These are phyloP conservation scores for Trichopoda pennipes DNA, from an alignment of 2,888 invertebrate genomes.

Conservation along the genomic window DNA sequence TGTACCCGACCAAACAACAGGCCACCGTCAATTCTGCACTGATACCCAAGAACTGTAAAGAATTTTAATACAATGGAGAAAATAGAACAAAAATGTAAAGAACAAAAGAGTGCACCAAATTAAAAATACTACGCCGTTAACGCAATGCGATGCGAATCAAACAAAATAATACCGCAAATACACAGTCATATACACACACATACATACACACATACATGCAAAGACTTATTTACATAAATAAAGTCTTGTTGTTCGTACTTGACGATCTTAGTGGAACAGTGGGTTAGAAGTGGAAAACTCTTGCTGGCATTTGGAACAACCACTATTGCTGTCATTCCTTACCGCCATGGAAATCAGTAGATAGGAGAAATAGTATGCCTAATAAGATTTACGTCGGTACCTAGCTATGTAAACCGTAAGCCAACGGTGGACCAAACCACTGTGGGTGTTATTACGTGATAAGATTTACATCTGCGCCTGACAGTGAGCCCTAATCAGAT, in stretches of 20 bases:
- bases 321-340: too few relatives aligned
- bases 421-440: too few relatives aligned
- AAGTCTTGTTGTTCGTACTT: slow-evolving; percentile 30
- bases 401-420: too few relatives aligned
- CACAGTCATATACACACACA: not conserved
- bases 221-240: slow-evolving; percentile 18
- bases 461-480: too few relatives aligned
- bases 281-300: not conserved
- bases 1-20: slow-evolving; percentile 44
- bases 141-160: slow-evolving; percentile 63
- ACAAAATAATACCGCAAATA: slow-evolving; percentile 48
- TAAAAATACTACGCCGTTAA: slow-evolving; percentile 62
- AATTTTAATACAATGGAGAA: slow-evolving; percentile 53
- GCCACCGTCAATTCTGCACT: slow-evolving; percentile 48
- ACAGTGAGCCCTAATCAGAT: too few relatives aligned
- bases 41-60: slow-evolving; percentile 63
- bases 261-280: slow-evolving; percentile 48
- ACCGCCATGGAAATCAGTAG: too few relatives aligned
- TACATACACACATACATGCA: not conserved
- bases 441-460: too few relatives aligned
- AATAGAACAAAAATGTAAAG: slow-evolving; percentile 44
- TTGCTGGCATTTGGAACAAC: not conserved
- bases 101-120: slow-evolving; percentile 58
- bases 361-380: too few relatives aligned
- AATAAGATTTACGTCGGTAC: too few relatives aligned